Conservation (phyloP, 2,113 vertebrate genomes). For the Mirounga angustirostris region DNA sequence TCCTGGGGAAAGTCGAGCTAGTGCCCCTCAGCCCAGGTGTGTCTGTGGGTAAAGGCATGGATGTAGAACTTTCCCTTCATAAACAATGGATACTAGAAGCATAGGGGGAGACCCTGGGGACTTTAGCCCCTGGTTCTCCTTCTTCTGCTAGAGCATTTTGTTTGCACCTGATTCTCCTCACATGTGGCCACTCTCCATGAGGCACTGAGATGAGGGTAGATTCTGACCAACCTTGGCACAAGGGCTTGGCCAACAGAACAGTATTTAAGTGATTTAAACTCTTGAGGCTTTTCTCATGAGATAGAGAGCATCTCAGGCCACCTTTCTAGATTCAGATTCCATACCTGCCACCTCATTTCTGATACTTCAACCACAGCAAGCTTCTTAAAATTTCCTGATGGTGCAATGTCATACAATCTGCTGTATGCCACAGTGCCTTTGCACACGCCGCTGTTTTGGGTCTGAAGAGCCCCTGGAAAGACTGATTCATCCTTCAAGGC, state of each 20-base stretch:
- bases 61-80: background rate
- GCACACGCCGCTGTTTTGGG: background rate
- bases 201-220: background rate
- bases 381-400: background rate
- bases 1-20: background rate
- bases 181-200: background rate
- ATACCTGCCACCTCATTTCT: background rate
- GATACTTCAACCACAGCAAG: background rate
- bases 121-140: background rate
- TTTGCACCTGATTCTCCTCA: background rate
- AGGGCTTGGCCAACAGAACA: background rate
- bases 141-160: background rate
- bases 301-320: background rate
- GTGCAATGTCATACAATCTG: background rate
- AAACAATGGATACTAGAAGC: background rate
- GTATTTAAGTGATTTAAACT: background rate
- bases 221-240: background rate
- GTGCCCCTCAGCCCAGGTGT: background rate
- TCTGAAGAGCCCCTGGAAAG: background rate
- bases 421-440: background rate
- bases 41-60: too few species aligned
- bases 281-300: background rate
- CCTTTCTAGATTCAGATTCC: background rate
- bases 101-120: background rate
- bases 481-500: background rate